Evolutionary conservation across 2,888 invertebrate genomes (phyloP).

Genomic region (Dendrolimus pini): DNA sequence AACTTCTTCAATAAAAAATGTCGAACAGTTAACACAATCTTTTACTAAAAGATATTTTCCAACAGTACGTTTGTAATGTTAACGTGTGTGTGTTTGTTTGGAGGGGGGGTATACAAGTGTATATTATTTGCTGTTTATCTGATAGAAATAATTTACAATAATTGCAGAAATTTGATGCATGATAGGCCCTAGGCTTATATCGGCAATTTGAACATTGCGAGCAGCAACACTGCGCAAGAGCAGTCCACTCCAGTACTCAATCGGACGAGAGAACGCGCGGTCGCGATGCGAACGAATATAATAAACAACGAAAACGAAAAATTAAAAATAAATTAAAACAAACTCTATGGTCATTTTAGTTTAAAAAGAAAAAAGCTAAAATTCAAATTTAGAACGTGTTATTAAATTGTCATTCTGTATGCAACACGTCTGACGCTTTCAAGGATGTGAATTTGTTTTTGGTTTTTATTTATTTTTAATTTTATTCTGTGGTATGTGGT

Average conservation of each 20-base stretch:
- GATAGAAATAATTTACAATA: too few species aligned
- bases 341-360: conserved; percentile 11
- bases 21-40: too few species aligned
- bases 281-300: conserved; percentile 65
- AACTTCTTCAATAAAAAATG: too few species aligned
- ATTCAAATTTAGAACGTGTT: too few species aligned
- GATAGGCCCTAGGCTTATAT: too few species aligned
- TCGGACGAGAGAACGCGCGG: conserved; percentile 57
- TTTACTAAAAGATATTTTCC: too few species aligned
- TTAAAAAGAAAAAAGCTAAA: conserved; percentile 9
- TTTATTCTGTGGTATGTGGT: background rate
- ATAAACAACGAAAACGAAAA: conserved; percentile 53
- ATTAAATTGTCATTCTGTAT: too few species aligned
- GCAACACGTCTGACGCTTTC: conserved; percentile 8
- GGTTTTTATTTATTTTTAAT: conserved; percentile 23
- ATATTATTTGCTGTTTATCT: too few species aligned
- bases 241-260: conserved; percentile 28
- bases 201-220: background rate
- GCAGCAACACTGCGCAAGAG: conserved; percentile 27
- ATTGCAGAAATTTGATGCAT: too few species aligned
- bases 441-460: conserved; percentile 47
- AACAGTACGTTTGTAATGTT: too few species aligned
- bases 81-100: too few species aligned
- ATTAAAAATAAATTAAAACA: conserved; percentile 26
- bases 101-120: too few species aligned